phyloP scores from a whole-genome alignment of 2,113 vertebrate species.

The Cryptomyrus ogoouensis region DNA sequence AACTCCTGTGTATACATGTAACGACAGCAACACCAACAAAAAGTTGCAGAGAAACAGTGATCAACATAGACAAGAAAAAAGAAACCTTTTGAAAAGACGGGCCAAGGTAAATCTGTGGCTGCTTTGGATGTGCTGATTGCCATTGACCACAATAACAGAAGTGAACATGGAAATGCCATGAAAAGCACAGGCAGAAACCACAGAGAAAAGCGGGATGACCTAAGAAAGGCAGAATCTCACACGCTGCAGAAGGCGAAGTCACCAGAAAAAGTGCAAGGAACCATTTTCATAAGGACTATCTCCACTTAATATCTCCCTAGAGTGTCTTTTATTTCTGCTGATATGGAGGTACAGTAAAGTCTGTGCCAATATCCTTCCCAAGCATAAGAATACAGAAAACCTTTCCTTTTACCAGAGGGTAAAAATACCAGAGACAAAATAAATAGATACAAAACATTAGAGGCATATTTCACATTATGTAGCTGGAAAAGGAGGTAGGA shows the following conservation, averaged over 20 bases:
- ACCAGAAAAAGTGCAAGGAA: conserved; percentile 3
- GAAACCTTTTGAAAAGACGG: background rate
- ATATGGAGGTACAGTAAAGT: background rate
- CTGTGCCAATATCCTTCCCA: background rate
- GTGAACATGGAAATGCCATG: background rate
- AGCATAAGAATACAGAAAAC: background rate
- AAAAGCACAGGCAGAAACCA: background rate
- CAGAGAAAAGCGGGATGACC: background rate
- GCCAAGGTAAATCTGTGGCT: background rate
- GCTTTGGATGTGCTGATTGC: background rate
- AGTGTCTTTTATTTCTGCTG: background rate
- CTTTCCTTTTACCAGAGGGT: background rate
- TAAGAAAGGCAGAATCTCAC: background rate
- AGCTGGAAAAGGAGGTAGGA: background rate
- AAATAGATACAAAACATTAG: background rate
- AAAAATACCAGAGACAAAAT: background rate
- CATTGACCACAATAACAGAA: background rate
- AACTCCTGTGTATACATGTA: background rate
- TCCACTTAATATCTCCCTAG: background rate
- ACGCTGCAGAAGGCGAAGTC: background rate
- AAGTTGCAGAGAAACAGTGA: background rate
- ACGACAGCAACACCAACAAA: background rate
- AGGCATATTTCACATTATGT: background rate
- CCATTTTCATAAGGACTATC: background rate
- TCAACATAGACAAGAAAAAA: background rate